Evolutionary conservation across 2,113 vertebrate genomes (phyloP), one percentile per base, ranked within the genome.

Genomic region (Pagrus major): DNA sequence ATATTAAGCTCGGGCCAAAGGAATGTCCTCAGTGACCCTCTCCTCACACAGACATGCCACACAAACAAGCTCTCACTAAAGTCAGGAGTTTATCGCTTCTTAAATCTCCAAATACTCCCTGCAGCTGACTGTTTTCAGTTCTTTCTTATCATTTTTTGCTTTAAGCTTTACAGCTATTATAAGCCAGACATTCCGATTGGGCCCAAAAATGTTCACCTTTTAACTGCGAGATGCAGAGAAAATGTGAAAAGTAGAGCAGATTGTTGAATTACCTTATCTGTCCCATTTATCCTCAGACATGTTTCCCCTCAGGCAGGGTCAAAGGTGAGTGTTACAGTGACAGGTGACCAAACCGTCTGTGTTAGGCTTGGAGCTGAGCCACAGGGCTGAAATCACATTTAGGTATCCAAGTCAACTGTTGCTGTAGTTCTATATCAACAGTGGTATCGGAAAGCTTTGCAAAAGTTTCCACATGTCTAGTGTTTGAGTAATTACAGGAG

Each of bases 1-100:
- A 85, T 60, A 54, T 71, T 44, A 68, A 58, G 52, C 56, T 80
- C 42, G 33, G 47, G 51, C 71, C 52, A 70, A 78, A 81, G 63
- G 66, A 80, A 71, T 81, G 79, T 88, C 76, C 81, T 88, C 41
- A 46, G 35, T 78, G 80, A 90, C 69, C 74, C 14, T 33, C 7
- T 81, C 35, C 52, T 42, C 58, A 64, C 27, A 47, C 23, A 70
- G 78, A 84, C 68, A 25, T 41, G 64, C 61, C 27, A 12, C 49
- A 47, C 47, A 78, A 82, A 71, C 77, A 56, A 60, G 29, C 71
- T 76, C 71, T 60, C 16, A 42, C 18, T 64, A 18, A 9, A 60
- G 71, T 68, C 56, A 35, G 41, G 7, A 33, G 1, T 85, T 85
- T 85, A 83, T 83, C 70, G 66, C 39, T 37, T 1, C 15, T 39